These are phyloP conservation scores for Sinelater perroti DNA, from an alignment of 2,888 invertebrate genomes.

Conservation along the genomic window DNA sequence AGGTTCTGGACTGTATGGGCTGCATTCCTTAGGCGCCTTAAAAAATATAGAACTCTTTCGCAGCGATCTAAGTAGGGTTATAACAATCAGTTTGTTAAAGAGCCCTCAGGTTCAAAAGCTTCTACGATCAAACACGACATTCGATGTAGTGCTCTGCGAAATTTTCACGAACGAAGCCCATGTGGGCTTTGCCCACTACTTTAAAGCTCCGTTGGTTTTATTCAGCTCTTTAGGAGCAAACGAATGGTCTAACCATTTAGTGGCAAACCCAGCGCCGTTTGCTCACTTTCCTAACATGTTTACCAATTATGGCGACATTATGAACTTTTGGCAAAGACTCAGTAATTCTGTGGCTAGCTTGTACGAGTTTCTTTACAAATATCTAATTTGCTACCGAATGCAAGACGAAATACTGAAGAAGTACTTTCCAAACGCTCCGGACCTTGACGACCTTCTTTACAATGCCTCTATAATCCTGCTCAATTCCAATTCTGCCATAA, in stretches of 20 bases:
- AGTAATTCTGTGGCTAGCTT: constrained; percentile 38
- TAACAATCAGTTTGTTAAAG: too few relatives aligned
- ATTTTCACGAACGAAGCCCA: constrained; percentile 49
- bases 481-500: constrained; percentile 62
- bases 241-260: constrained; percentile 43
- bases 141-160: constrained; percentile 52
- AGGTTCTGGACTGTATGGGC: too few relatives aligned
- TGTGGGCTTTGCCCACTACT: constrained; percentile 43
- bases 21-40: too few relatives aligned
- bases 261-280: constrained; percentile 46
- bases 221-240: constrained; percentile 42
- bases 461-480: constrained; percentile 42
- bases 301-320: constrained; percentile 36
- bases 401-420: constrained; percentile 36
- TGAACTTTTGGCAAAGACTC: constrained; percentile 44
- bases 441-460: constrained; percentile 32
- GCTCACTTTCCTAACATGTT: constrained; percentile 42
- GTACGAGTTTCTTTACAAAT: constrained; percentile 17
- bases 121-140: constrained; percentile 44
- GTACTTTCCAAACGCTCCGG: constrained; percentile 37
- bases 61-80: too few relatives aligned
- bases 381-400: constrained; percentile 23
- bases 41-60: too few relatives aligned
- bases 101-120: constrained; percentile 46
- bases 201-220: constrained; percentile 45